Evolutionary conservation across 1,140 invertebrate genomes (phyloP).

Genomic region (Drosophila ananassae): DNA sequence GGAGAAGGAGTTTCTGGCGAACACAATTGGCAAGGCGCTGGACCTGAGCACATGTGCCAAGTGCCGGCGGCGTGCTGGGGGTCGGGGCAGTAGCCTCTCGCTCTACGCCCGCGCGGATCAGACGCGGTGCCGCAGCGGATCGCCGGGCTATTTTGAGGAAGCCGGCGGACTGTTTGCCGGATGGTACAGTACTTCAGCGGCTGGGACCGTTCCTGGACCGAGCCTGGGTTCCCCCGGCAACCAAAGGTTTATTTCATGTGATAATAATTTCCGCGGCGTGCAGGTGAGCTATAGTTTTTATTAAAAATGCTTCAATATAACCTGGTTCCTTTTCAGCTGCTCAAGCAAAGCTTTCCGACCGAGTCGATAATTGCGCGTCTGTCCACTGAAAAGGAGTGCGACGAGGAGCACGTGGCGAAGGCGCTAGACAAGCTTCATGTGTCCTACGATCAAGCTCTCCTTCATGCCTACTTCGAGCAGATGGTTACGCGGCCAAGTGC

Average conservation of each 20-base stretch:
- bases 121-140: conserved; percentile 71
- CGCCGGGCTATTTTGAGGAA: conserved; percentile 58
- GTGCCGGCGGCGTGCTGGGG: conserved; percentile 55
- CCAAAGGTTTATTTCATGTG: conserved; percentile 75
- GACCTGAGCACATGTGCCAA: conserved; percentile 67
- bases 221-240: conserved; percentile 43
- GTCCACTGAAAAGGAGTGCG: conserved; percentile 63
- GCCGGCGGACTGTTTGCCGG: conserved; percentile 53
- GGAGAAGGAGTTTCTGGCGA: conserved; percentile 80
- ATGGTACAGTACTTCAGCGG: conserved; percentile 37
- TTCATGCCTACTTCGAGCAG: conserved; percentile 62
- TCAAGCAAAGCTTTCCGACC: conserved; percentile 68
- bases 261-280: conserved; percentile 67
- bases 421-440: conserved; percentile 77
- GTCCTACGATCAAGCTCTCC: conserved; percentile 62
- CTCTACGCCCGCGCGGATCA: conserved; percentile 59
- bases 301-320: background rate
- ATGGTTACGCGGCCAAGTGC: conserved; percentile 3
- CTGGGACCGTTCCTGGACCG: conserved; percentile 10
- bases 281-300: conserved; percentile 42
- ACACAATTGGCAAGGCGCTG: conserved; percentile 75
- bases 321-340: conserved; percentile 33
- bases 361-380: conserved; percentile 60
- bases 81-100: conserved; percentile 60
- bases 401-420: conserved; percentile 73